phyloP scores from a whole-genome alignment of 1,140 invertebrate species.

The Hyphantria cunea region DNA sequence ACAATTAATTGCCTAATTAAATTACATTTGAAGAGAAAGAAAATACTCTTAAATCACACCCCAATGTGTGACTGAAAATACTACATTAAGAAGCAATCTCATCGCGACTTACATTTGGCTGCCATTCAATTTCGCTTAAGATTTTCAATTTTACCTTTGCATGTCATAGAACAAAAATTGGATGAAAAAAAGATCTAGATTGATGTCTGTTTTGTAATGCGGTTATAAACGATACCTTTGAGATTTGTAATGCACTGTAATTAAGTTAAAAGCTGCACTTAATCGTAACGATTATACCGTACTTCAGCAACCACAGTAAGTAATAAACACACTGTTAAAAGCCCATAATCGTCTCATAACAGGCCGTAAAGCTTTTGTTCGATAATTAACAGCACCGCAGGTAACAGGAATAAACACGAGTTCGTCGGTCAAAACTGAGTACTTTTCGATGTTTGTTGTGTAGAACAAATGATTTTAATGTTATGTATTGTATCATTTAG shows the following conservation, averaged over 20 bases:
- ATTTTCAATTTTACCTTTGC: no score
- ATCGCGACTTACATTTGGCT: no score
- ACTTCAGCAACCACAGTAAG: slow-evolving; percentile 17
- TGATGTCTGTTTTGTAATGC: no score
- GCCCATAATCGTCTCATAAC: slow-evolving; percentile 8
- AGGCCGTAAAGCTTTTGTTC: slow-evolving; percentile 2
- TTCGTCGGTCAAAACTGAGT: background rate
- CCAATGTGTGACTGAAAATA: no score
- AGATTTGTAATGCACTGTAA: slow-evolving; percentile 15
- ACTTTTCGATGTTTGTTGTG: background rate
- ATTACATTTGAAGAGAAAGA: no score
- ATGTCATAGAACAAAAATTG: no score
- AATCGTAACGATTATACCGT: slow-evolving; percentile 23
- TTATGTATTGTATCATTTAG: no score
- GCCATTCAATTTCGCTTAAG: no score
- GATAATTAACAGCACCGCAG: slow-evolving; percentile 6
- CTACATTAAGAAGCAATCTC: no score
- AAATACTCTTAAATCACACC: no score
- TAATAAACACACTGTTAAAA: slow-evolving; percentile 25
- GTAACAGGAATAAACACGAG: background rate
- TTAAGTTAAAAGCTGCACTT: slow-evolving; percentile 12
- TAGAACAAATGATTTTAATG: background rate
- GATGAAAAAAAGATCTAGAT: no score
- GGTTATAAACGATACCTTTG: background rate
- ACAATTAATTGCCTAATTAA: no score